A percentile compares a stretch with the other conserved stretches of the same genome.
Conservation (phyloP, 1,140 invertebrate species). For the Brevipalpus yothersi region DNA sequence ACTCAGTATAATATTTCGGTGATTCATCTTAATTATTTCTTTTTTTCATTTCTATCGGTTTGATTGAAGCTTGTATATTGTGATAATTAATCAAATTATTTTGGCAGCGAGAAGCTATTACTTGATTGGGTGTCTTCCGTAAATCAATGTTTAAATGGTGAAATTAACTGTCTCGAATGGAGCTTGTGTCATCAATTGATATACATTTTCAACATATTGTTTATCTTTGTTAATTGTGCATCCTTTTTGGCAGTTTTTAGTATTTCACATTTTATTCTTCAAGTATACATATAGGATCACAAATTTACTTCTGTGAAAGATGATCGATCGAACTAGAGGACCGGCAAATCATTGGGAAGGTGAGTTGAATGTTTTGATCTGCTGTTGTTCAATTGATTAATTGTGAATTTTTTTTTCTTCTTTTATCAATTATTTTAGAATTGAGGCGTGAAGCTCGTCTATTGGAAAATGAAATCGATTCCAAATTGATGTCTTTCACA, state of each 20-base stretch:
- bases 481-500: slow-evolving; percentile 80
- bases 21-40: too few species aligned
- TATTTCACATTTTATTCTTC: background rate
- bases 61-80: too few species aligned
- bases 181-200: too few species aligned
- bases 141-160: too few species aligned
- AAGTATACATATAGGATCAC: too few species aligned
- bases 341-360: slow-evolving; percentile 5
- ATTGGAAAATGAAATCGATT: slow-evolving; percentile 87
- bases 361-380: background rate
- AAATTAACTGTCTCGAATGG: too few species aligned
- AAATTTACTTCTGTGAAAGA: background rate
- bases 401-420: background rate
- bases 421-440: slow-evolving; percentile 31
- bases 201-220: background rate
- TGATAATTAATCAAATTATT: too few species aligned
- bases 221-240: background rate
- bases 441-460: slow-evolving; percentile 70
- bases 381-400: background rate
- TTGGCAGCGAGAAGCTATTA: too few species aligned
- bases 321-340: background rate
- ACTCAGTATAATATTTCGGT: too few species aligned
- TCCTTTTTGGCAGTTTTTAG: background rate
- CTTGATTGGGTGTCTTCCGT: too few species aligned
- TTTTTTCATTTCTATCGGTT: too few species aligned